Evolutionary conservation across 2,113 vertebrate genomes (phyloP), one percentile per base, ranked within the genome.

Genomic region (Prunella himalayana): DNA sequence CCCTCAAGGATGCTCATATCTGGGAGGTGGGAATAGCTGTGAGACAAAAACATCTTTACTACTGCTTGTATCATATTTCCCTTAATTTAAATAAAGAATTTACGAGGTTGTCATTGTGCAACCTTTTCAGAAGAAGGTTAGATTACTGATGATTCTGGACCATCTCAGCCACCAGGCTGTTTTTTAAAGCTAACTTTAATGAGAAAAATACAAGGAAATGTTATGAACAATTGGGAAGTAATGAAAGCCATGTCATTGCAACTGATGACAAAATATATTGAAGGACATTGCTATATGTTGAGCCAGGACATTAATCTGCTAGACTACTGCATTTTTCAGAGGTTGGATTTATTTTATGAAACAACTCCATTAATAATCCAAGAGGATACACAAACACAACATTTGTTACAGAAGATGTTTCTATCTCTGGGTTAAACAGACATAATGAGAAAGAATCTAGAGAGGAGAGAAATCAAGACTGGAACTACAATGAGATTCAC

Each of bases 151-250:
- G 15, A 75, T 90, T 93, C 71, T 83, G 72, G 87, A 49, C 44
- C 49, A 69, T 70, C 47, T 88, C 63, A 76, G 71, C 9, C 54
- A 75, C 24, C 16, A 15, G 47, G 51, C 39, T 86, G 49, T 23
- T 91, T 96, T 96, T 65, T 44, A 89, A 88, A 93, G 51, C 25
- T 54, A 63, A 33, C 45, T 91, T 83, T 95, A 94, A 92, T 87
- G 85, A 88, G 86, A 72, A 89, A 93, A 94, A 91, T 71, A 88
- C 1, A 2, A 45, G n/a, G 49, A 83, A 91, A 88, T 76, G 39
- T 81, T 93, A 94, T 39, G 49, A 64, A 93, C 68, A 92, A 92
- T 95, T 95, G 94, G 28, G 42, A 94, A 88, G 33, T 82, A 96
- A 95, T 94, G 86, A 93, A 97, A 72, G 50, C 61, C 33, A 23